These are phyloP conservation scores for Eristalis pertinax DNA, from an alignment of 2,888 invertebrate species.

Conservation along the genomic window DNA sequence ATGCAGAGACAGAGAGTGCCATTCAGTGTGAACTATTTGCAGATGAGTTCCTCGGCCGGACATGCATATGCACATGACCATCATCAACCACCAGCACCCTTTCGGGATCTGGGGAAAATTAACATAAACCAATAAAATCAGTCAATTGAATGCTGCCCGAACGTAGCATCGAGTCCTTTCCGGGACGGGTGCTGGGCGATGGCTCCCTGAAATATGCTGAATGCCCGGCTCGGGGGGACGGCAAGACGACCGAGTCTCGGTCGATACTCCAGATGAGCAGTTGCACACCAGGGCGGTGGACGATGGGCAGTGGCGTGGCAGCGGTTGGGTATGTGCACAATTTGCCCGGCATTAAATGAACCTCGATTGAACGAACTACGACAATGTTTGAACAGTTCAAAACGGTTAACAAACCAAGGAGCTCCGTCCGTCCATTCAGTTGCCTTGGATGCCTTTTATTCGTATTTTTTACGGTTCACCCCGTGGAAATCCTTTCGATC, in stretches of 20 bases:
- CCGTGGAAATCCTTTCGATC: conserved; percentile 58
- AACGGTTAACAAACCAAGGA: conserved; percentile 62
- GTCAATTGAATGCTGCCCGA: conserved; percentile 61
- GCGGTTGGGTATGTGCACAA: conserved; percentile 39
- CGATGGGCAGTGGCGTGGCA: too few relatives aligned
- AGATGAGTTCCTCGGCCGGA: conserved; percentile 36
- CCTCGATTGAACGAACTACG: conserved; percentile 61
- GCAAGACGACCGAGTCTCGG: conserved; percentile 15
- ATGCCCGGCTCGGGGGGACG: not conserved
- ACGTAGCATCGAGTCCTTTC: conserved; percentile 18
- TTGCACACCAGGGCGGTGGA: not conserved
- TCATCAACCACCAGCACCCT: conserved; percentile 3
- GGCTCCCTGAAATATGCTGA: too few relatives aligned
- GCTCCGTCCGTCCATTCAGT: not conserved
- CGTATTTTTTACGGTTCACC: conserved; percentile 24
- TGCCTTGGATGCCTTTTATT: not conserved
- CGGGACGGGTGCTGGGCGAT: conserved; percentile 31
- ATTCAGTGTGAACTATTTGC: conserved; percentile 46
- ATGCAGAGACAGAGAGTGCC: not conserved
- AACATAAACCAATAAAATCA: conserved; percentile 71
- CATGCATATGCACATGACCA: conserved; percentile 12
- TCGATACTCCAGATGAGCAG: not conserved
- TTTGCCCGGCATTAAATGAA: conserved; percentile 67
- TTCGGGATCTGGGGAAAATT: conserved; percentile 53
- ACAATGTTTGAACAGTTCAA: conserved; percentile 68